Conservation (phyloP, 2,888 invertebrate genomes). For the Drosophila maculinotata region DNA sequence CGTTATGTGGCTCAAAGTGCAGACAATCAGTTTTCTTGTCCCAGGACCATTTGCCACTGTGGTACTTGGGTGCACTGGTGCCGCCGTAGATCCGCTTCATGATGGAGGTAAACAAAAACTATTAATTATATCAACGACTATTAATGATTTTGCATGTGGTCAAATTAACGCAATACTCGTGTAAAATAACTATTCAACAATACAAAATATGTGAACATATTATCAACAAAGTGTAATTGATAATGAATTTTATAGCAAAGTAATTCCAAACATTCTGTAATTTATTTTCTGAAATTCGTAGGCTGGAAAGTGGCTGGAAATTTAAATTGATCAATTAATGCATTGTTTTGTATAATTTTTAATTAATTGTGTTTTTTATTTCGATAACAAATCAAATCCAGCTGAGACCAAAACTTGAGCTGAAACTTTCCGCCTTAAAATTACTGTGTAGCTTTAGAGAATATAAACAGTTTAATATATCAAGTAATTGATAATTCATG, state of each 20-base stretch:
- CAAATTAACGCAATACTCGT: not conserved
- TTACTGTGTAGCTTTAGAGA: no score
- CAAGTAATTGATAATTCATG: no score
- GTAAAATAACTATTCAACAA: not conserved
- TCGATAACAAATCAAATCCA: no score
- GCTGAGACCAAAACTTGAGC: no score
- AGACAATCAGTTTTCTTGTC: conserved; percentile 64
- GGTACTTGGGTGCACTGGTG: conserved; percentile 73
- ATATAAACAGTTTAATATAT: no score
- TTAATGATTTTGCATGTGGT: not conserved
- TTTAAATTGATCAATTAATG: no score
- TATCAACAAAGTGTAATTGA: not conserved
- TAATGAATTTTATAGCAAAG: conserved; percentile 22
- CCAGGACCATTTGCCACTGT: conserved; percentile 82
- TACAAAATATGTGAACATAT: not conserved
- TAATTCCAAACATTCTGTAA: not conserved
- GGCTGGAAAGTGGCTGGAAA: no score
- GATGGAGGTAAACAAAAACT: not conserved
- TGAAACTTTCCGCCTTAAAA: no score
- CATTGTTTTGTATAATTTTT: no score
- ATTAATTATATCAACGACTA: not conserved
- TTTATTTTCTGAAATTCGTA: no score
- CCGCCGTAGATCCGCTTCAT: conserved; percentile 79
- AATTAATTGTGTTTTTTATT: no score
- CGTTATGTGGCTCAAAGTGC: conserved; percentile 61